phyloP scores from a whole-genome alignment of 1,140 invertebrate species.

The Sarcophaga bullata region DNA sequence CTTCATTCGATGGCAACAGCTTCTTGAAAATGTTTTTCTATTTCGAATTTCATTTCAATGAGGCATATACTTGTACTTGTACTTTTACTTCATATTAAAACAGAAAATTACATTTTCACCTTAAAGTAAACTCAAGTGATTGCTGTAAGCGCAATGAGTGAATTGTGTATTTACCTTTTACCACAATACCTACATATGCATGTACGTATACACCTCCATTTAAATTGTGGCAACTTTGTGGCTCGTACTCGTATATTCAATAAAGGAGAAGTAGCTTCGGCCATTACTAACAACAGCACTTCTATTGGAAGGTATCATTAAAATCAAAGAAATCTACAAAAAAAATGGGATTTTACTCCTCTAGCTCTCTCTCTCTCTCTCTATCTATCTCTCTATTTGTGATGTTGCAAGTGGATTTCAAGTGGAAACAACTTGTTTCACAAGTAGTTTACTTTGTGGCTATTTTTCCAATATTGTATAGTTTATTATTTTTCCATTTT shows the following conservation, averaged over 20 bases:
- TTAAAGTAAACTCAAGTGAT: background rate
- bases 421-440: constrained; percentile 24
- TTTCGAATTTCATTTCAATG: too few relatives aligned
- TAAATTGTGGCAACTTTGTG: constrained; percentile 17
- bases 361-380: too few relatives aligned
- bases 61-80: background rate
- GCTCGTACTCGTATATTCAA: background rate
- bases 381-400: too few relatives aligned
- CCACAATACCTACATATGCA: background rate
- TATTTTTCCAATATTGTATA: constrained; percentile 11
- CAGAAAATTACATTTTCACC: constrained; percentile 19
- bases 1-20: background rate
- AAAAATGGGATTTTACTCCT: background rate
- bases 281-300: too few relatives aligned
- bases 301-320: background rate
- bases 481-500: constrained; percentile 15
- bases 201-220: too few relatives aligned
- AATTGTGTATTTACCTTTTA: constrained; percentile 3
- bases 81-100: background rate
- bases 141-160: background rate
- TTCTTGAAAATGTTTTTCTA: background rate
- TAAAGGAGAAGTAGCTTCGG: too few relatives aligned
- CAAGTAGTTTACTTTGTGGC: constrained; percentile 23
- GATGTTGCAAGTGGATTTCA: background rate
- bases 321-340: background rate